phyloP scores from a whole-genome alignment of 2,113 vertebrate genomes.

The Datnioides undecimradiatus region DNA sequence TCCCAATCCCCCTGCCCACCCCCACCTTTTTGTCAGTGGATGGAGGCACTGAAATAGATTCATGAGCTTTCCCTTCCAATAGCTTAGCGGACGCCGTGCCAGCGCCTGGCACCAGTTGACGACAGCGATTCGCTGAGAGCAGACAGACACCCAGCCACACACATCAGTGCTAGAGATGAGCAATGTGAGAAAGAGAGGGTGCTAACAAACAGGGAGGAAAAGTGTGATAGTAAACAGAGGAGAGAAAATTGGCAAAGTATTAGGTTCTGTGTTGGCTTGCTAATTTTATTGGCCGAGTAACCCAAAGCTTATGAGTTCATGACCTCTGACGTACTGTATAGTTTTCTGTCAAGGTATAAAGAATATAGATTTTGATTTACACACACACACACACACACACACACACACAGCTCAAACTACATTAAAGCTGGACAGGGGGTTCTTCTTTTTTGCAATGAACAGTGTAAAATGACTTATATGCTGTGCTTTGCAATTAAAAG shows the following conservation, averaged over 20 bases:
- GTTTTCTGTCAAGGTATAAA: neutral
- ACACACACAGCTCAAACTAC: neutral
- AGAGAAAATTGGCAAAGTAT: conserved; percentile 3
- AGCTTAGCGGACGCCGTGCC: conserved; percentile 48
- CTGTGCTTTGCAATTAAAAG: too few species aligned
- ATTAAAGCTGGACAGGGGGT: neutral
- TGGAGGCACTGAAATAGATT: conserved; percentile 66
- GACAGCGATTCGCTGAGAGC: conserved; percentile 37
- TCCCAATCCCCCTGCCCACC: conserved; percentile 34
- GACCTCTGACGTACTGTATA: neutral
- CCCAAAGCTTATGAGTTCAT: neutral
- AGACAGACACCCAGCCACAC: conserved; percentile 35
- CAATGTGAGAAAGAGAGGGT: conserved; percentile 38
- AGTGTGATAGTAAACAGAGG: conserved; percentile 40
- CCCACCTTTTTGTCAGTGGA: conserved; percentile 51
- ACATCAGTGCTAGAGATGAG: conserved; percentile 41
- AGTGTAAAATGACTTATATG: neutral
- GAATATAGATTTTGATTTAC: neutral
- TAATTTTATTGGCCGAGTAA: conserved; percentile 12
- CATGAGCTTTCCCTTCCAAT: conserved; percentile 51
- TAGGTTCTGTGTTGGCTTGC: neutral
- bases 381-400: too few species aligned
- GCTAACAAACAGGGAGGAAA: conserved; percentile 5
- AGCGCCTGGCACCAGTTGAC: conserved; percentile 47
- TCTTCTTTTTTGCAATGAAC: neutral